Conservation (phyloP, 2,113 vertebrate genomes). For the Barnardius zonarius region DNA sequence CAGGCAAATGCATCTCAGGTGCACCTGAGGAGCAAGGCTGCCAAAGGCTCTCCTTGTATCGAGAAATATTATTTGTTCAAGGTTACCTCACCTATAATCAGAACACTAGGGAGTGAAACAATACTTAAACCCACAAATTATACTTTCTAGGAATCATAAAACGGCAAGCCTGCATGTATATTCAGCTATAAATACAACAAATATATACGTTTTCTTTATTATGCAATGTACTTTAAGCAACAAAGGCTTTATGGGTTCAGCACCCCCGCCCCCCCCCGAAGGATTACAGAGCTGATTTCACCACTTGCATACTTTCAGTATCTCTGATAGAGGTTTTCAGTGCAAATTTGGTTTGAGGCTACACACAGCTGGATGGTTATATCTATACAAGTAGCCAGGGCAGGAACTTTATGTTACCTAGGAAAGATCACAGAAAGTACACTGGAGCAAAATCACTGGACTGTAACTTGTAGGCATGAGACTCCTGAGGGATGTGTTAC, state of each 20-base stretch:
- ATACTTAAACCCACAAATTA: background rate
- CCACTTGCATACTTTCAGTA: background rate
- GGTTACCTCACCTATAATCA: background rate
- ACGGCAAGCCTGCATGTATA: background rate
- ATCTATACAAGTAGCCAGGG: background rate
- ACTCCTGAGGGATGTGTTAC: no score
- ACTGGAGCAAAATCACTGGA: background rate
- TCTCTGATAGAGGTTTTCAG: background rate
- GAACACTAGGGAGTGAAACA: background rate
- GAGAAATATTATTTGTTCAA: background rate
- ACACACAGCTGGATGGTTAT: background rate
- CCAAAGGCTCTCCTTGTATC: background rate
- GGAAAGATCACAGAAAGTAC: background rate
- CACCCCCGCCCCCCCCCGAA: background rate
- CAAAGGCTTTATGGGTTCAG: background rate
- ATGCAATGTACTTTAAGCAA: background rate
- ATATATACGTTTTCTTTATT: background rate
- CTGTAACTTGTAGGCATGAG: background rate
- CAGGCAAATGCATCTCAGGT: rapidly evolving
- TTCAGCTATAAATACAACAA: background rate
- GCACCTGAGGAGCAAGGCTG: background rate
- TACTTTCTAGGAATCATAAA: background rate
- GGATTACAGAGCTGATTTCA: background rate
- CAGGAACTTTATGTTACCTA: background rate
- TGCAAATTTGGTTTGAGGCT: background rate